phyloP scores from a whole-genome alignment of 2,113 vertebrate genomes.

The Oryzias woworae region DNA sequence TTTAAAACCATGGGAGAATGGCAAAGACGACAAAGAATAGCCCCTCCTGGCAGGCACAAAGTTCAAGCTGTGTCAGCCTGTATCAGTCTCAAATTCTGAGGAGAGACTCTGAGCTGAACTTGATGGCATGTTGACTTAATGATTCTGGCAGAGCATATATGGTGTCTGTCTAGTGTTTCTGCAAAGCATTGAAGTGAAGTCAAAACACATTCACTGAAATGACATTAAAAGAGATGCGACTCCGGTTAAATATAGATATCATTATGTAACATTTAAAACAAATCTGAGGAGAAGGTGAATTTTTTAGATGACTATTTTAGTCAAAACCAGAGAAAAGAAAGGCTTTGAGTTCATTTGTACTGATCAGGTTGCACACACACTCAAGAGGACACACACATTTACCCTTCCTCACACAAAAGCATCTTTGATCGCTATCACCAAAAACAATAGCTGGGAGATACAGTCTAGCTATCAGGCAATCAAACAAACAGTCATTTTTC shows the following conservation, averaged over 20 bases:
- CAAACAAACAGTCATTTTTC: slow-evolving; percentile 74
- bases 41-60: slow-evolving; percentile 65
- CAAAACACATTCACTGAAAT: slow-evolving; percentile 60
- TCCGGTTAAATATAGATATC: slow-evolving; percentile 21
- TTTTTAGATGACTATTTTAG: background rate
- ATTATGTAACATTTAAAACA: slow-evolving; percentile 15
- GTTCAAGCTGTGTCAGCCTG: slow-evolving; percentile 67
- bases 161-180: slow-evolving; percentile 70
- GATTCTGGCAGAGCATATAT: slow-evolving; percentile 70
- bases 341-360: background rate
- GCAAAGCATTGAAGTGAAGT: slow-evolving; percentile 45
- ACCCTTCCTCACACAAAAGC: slow-evolving; percentile 9
- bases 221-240: slow-evolving; percentile 43
- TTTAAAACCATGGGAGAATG: slow-evolving; percentile 72
- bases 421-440: slow-evolving; percentile 55
- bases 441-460: slow-evolving; percentile 71
- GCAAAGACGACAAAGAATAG: slow-evolving; percentile 62
- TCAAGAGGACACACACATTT: slow-evolving; percentile 11
- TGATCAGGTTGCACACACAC: slow-evolving; percentile 17
- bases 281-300: background rate
- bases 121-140: slow-evolving; percentile 71
- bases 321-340: background rate
- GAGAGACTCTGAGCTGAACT: slow-evolving; percentile 57
- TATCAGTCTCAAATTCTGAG: slow-evolving; percentile 70
- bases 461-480: slow-evolving; percentile 71